Percentiles rank a stretch among this genome's conserved stretches.
Conservation (phyloP, 2,113 vertebrate species). For the Cathartes aura region DNA sequence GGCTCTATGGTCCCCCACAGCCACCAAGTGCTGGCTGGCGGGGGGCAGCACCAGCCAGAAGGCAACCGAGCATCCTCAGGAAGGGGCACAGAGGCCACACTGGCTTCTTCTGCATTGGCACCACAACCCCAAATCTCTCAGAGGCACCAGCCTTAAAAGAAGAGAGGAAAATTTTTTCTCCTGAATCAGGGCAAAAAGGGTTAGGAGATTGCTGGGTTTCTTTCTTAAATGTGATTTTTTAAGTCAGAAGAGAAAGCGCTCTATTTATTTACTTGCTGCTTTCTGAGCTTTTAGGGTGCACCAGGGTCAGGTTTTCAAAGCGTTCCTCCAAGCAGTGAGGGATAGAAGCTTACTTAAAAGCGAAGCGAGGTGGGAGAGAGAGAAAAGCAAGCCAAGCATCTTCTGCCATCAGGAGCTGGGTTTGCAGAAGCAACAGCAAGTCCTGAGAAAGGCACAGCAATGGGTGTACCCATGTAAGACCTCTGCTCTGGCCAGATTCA, state of each 20-base stretch:
- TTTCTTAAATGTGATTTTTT: not conserved
- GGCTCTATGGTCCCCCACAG: not conserved
- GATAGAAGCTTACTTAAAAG: conserved; percentile 13
- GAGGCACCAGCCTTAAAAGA: not conserved
- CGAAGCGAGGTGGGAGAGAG: not conserved
- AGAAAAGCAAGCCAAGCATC: not conserved
- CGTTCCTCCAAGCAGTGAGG: not conserved
- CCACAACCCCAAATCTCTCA: not conserved
- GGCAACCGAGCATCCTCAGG: not conserved
- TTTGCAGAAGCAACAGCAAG: not conserved
- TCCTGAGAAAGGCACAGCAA: not conserved
- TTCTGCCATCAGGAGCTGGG: not conserved
- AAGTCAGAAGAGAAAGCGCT: conserved; percentile 1
- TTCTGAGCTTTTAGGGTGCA: conserved; percentile 30
- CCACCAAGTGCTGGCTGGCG: not conserved
- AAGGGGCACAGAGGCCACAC: not conserved
- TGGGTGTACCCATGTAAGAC: not conserved
- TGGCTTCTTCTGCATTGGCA: not conserved
- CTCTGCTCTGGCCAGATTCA: not conserved
- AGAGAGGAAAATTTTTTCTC: not conserved
- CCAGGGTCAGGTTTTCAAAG: not conserved
- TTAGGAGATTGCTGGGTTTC: not conserved
- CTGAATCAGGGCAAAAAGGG: not conserved
- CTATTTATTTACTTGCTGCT: conserved; percentile 48
- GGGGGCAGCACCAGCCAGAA: not conserved